phyloP scores from a whole-genome alignment of 2,113 vertebrate species.

The Melanotaenia duboulayi region DNA sequence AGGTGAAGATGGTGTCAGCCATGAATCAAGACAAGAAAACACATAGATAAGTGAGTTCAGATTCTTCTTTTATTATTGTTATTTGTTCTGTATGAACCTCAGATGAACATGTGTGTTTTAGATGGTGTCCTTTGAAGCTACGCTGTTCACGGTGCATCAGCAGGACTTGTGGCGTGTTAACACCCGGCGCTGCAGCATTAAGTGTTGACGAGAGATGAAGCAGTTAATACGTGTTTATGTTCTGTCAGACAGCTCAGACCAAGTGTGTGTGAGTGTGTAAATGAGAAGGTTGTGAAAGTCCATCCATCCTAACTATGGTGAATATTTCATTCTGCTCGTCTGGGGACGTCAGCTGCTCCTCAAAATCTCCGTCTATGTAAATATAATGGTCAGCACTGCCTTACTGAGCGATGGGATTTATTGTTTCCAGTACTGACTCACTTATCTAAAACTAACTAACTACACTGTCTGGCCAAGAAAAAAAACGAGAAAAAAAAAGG shows the following conservation, averaged over 20 bases:
- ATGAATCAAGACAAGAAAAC: no score
- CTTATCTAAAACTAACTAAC: no score
- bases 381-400: not conserved
- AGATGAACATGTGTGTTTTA: not conserved
- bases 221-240: conserved; percentile 71
- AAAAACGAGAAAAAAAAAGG: no score
- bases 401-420: conserved; percentile 3
- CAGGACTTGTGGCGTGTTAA: conserved; percentile 60
- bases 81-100: not conserved
- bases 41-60: no score
- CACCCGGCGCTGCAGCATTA: conserved; percentile 56
- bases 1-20: no score
- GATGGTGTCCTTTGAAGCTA: conserved; percentile 30
- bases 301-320: conserved; percentile 66
- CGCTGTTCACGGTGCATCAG: conserved; percentile 50
- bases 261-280: conserved; percentile 10
- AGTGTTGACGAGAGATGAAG: conserved; percentile 66
- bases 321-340: conserved; percentile 56
- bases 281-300: conserved; percentile 50
- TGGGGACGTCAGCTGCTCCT: conserved; percentile 65
- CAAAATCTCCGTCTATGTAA: conserved; percentile 28
- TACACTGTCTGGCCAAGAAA: no score
- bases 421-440: no score
- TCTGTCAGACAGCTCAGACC: conserved; percentile 55
- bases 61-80: no score